Conservation (phyloP, 2,797 vertebrate genomes). For the Ceyx erithaca region DNA sequence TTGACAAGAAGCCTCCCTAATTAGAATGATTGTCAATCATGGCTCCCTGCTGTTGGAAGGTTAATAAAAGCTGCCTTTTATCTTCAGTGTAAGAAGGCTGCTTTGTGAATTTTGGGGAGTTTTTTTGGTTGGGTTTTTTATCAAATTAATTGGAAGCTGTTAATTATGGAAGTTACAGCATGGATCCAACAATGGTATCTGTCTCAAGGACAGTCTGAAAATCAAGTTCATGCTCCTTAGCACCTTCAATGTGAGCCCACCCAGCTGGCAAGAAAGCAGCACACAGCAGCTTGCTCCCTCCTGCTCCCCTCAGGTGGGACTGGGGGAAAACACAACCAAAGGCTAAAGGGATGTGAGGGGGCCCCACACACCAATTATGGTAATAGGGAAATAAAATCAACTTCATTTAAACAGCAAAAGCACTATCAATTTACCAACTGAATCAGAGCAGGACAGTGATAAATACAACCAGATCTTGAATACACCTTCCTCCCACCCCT, state of each 20-base stretch:
- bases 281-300: background rate
- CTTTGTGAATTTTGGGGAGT: too few relatives aligned
- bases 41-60: slow-evolving; percentile 58
- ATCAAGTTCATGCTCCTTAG: slow-evolving; percentile 16
- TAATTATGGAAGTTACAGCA: slow-evolving; percentile 71
- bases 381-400: background rate
- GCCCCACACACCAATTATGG: background rate
- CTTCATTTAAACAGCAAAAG: background rate
- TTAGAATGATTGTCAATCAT: slow-evolving; percentile 71
- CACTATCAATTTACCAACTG: background rate
- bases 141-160: slow-evolving; percentile 69
- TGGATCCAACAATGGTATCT: slow-evolving; percentile 58
- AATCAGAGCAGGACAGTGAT: background rate
- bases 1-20: slow-evolving; percentile 73
- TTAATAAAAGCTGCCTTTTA: slow-evolving; percentile 74
- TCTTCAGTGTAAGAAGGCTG: slow-evolving; percentile 60
- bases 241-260: background rate
- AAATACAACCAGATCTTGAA: background rate
- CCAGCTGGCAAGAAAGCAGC: background rate
- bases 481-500: background rate
- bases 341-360: background rate
- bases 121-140: background rate
- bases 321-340: background rate
- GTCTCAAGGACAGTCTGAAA: slow-evolving; percentile 49
- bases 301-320: background rate